Conservation (phyloP, 2,888 invertebrate genomes). For the Cremastinae sp. region DNA sequence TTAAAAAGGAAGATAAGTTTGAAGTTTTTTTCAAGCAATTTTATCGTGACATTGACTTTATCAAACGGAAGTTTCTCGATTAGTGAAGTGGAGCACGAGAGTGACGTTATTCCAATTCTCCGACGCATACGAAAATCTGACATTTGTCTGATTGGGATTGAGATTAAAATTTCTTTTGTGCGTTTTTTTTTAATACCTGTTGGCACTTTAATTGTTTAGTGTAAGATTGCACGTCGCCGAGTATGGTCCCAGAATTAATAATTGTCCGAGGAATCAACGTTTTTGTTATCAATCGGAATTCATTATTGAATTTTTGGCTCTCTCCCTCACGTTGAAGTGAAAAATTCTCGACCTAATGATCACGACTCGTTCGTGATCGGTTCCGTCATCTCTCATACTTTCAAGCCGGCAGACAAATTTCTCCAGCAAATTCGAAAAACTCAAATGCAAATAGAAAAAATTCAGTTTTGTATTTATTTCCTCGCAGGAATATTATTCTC, state of each 20-base stretch:
- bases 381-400: background rate
- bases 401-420: background rate
- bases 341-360: background rate
- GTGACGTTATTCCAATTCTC: background rate
- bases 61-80: too few species aligned
- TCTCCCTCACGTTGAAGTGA: background rate
- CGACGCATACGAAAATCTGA: too few species aligned
- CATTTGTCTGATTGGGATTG: background rate
- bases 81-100: too few species aligned
- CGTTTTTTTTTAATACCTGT: constrained; percentile 41
- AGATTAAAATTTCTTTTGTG: background rate
- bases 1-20: too few species aligned
- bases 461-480: too few species aligned
- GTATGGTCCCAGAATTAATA: constrained; percentile 44
- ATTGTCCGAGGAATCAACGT: background rate
- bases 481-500: too few species aligned
- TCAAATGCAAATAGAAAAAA: too few species aligned
- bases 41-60: too few species aligned
- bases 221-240: constrained; percentile 49
- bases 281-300: background rate
- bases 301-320: background rate
- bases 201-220: constrained; percentile 28
- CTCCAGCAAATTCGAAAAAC: background rate
- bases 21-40: too few species aligned
- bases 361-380: constrained; percentile 11